phyloP scores from a whole-genome alignment of 2,113 vertebrate species.

The Pyxicephalus adspersus region DNA sequence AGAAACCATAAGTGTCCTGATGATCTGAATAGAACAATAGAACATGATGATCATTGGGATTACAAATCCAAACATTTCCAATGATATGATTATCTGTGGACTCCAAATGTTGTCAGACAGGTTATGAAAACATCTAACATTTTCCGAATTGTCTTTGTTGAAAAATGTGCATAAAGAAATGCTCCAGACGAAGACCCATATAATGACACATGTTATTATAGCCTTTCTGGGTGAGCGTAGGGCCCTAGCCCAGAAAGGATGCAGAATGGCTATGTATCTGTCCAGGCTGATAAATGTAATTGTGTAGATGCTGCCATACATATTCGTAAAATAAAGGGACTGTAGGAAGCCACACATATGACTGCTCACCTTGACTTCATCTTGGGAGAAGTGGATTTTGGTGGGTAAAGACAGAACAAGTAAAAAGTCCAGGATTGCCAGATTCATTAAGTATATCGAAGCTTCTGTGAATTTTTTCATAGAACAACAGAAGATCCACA shows the following conservation, averaged over 20 bases:
- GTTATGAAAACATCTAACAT: slow-evolving; percentile 73
- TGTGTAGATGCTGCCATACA: slow-evolving; percentile 86
- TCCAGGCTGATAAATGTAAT: slow-evolving; percentile 85
- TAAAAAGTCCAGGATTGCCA: slow-evolving; percentile 81
- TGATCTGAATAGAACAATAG: slow-evolving; percentile 76
- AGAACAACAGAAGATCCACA: slow-evolving; percentile 73
- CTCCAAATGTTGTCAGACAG: slow-evolving; percentile 78
- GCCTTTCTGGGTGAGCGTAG: slow-evolving; percentile 75
- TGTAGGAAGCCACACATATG: slow-evolving; percentile 76
- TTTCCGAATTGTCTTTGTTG: slow-evolving; percentile 54
- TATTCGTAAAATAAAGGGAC: slow-evolving; percentile 84
- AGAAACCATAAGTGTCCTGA: slow-evolving; percentile 67
- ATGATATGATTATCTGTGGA: slow-evolving; percentile 65
- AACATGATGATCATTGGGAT: slow-evolving; percentile 75
- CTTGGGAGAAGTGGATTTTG: slow-evolving; percentile 71
- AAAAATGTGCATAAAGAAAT: slow-evolving; percentile 68
- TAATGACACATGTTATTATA: slow-evolving; percentile 65
- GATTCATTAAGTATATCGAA: slow-evolving; percentile 86
- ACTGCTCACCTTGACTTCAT: background rate
- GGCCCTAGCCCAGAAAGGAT: slow-evolving; percentile 73
- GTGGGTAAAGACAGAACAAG: slow-evolving; percentile 82
- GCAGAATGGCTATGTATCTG: slow-evolving; percentile 81
- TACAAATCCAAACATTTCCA: slow-evolving; percentile 86
- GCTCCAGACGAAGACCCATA: slow-evolving; percentile 75
- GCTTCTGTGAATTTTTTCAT: slow-evolving; percentile 79